Conservation (phyloP, 2,888 invertebrate species). For the Dasysyrphus tricinctus region DNA sequence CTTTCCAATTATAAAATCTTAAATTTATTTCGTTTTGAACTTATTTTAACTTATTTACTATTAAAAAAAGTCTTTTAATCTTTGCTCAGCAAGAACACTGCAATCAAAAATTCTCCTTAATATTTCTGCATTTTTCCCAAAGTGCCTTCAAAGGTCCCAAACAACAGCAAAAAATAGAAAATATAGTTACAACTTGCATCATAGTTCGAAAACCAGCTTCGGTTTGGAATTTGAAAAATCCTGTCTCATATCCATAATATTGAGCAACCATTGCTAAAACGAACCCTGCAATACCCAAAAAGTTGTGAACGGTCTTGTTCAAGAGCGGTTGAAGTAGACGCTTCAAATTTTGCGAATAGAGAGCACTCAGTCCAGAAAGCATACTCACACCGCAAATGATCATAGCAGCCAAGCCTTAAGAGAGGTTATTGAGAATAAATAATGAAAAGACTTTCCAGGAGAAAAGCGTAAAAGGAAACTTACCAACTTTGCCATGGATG, state of each 20-base stretch:
- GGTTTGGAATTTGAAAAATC: constrained; percentile 77
- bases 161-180: constrained; percentile 78
- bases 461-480: constrained; percentile 37
- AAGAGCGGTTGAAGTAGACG: constrained; percentile 77
- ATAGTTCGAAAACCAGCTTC: constrained; percentile 77
- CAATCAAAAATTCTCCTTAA: constrained; percentile 29
- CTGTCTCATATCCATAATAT: constrained; percentile 80
- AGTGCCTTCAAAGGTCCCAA: constrained; percentile 79
- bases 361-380: constrained; percentile 78
- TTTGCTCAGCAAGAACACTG: background rate
- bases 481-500: constrained; percentile 77
- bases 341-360: constrained; percentile 76
- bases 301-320: constrained; percentile 80
- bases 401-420: constrained; percentile 76
- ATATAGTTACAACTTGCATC: constrained; percentile 78
- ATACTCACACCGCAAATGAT: constrained; percentile 79
- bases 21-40: background rate
- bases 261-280: constrained; percentile 79
- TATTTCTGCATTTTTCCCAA: constrained; percentile 76
- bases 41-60: constrained; percentile 23
- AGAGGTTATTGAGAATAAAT: background rate
- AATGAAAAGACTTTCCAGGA: background rate
- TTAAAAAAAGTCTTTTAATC: background rate
- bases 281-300: constrained; percentile 79
- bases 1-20: background rate